A percentile compares a stretch with the other conserved stretches of the same genome.
These are phyloP conservation scores for Styela clava DNA, from an alignment of 23 tunicate genomes.

Conservation along the genomic window DNA sequence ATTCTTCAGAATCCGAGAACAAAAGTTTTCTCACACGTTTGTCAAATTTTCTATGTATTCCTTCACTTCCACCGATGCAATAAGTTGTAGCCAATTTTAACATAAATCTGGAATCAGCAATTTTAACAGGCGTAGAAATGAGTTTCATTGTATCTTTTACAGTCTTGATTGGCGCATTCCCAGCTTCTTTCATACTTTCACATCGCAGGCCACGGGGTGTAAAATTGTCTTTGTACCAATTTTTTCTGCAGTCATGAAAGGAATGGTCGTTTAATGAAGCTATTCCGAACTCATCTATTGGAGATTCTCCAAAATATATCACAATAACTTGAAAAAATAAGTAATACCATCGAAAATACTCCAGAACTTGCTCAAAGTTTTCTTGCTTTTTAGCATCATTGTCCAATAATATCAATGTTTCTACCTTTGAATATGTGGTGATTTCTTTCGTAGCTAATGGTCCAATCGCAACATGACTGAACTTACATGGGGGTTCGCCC, in stretches of 20 bases:
- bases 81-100: slow-evolving; percentile 28
- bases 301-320: slow-evolving; percentile 36
- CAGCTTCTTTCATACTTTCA: neutral
- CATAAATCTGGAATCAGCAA: slow-evolving; percentile 30
- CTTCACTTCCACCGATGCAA: slow-evolving; percentile 30
- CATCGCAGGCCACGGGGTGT: neutral
- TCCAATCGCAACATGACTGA: slow-evolving; percentile 48
- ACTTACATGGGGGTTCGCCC: slow-evolving; percentile 54
- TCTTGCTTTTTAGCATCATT: slow-evolving; percentile 2
- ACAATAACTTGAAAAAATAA: slow-evolving; percentile 48
- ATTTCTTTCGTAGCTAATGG: slow-evolving; percentile 42
- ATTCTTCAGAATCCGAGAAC: neutral
- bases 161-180: slow-evolving; percentile 27
- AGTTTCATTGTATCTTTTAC: slow-evolving; percentile 22
- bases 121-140: neutral
- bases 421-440: slow-evolving; percentile 49
- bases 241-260: neutral
- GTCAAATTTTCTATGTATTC: slow-evolving; percentile 14
- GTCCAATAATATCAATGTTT: slow-evolving; percentile 33
- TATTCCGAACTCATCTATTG: neutral
- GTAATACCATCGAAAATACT: slow-evolving; percentile 62
- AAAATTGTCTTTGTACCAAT: neutral
- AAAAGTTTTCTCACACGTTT: neutral
- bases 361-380: slow-evolving; percentile 12
- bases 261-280: neutral